Evolutionary conservation across 1,140 invertebrate species (phyloP).

Genomic region (Psix sp.): DNA sequence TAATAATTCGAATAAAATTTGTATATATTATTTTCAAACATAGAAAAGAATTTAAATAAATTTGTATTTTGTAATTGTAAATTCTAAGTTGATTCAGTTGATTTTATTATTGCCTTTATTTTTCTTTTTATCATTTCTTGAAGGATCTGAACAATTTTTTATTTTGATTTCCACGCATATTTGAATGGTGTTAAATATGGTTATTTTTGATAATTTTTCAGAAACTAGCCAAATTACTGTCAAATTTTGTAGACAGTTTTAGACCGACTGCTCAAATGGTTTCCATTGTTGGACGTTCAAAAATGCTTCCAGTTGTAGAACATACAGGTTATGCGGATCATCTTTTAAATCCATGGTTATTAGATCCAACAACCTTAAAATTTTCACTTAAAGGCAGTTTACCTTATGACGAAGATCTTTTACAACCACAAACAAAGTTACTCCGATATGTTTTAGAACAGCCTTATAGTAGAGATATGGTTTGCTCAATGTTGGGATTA

Average conservation of each 20-base stretch:
- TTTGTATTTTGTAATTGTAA: too few species aligned
- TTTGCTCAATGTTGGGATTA: slow-evolving; percentile 94
- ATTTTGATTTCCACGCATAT: slow-evolving; percentile 10
- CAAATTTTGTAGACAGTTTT: slow-evolving; percentile 94
- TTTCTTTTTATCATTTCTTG: too few species aligned
- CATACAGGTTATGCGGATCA: slow-evolving; percentile 93
- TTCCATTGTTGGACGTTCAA: slow-evolving; percentile 91
- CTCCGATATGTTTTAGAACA: slow-evolving; percentile 95
- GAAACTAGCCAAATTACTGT: slow-evolving; percentile 90
- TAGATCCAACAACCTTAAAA: slow-evolving; percentile 91
- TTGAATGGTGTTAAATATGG: not conserved
- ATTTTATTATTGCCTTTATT: too few species aligned
- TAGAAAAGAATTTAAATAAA: too few species aligned
- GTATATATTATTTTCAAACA: too few species aligned
- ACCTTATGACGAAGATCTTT: slow-evolving; percentile 92
- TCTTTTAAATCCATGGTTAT: slow-evolving; percentile 92
- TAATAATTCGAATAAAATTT: too few species aligned
- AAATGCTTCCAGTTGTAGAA: slow-evolving; percentile 95
- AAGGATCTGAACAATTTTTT: too few species aligned
- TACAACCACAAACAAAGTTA: slow-evolving; percentile 91
- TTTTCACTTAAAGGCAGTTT: slow-evolving; percentile 94
- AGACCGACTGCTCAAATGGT: slow-evolving; percentile 95
- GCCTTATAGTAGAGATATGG: slow-evolving; percentile 97
- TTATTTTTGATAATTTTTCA: slow-evolving; percentile 67
- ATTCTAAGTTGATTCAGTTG: too few species aligned